phyloP scores from a whole-genome alignment of 2,888 invertebrate genomes.

The Sarcophaga caerulescens region DNA sequence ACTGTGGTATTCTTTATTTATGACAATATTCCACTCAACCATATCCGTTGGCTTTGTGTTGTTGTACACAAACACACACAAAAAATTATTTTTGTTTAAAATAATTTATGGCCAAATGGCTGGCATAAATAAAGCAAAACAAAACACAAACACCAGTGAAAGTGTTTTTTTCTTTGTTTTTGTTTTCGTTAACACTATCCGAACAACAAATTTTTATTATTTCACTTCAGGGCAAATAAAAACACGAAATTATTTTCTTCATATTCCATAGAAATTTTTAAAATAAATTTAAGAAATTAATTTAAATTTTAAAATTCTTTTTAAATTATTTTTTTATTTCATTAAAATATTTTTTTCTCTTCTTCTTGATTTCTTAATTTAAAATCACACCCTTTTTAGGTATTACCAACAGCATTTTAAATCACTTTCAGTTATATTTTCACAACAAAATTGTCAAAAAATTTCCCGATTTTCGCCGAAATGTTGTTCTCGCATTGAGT shows the following conservation, averaged over 20 bases:
- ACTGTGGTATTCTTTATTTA: neutral
- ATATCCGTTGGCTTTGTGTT: neutral
- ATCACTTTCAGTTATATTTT: slow-evolving; percentile 6
- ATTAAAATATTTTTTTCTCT: neutral
- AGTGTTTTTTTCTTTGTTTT: neutral
- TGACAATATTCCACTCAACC: neutral
- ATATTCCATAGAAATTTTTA: too few species aligned
- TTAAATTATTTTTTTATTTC: neutral
- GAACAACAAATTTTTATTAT: neutral
- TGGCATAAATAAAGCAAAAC: neutral
- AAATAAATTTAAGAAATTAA: too few species aligned
- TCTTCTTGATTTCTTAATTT: neutral
- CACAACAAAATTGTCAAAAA: slow-evolving; percentile 9
- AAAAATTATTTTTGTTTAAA: neutral
- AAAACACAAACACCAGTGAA: neutral
- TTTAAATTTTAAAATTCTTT: neutral
- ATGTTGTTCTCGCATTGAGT: slow-evolving; percentile 63
- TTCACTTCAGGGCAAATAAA: neutral
- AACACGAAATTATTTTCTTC: too few species aligned
- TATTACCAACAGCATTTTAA: neutral
- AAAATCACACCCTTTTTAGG: slow-evolving; percentile 33
- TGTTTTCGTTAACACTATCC: neutral
- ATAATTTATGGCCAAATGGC: slow-evolving; percentile 16
- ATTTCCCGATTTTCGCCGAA: slow-evolving; percentile 25
- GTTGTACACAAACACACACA: neutral